Conservation (phyloP, 2,888 invertebrate genomes). For the Campopleginae sp. region DNA sequence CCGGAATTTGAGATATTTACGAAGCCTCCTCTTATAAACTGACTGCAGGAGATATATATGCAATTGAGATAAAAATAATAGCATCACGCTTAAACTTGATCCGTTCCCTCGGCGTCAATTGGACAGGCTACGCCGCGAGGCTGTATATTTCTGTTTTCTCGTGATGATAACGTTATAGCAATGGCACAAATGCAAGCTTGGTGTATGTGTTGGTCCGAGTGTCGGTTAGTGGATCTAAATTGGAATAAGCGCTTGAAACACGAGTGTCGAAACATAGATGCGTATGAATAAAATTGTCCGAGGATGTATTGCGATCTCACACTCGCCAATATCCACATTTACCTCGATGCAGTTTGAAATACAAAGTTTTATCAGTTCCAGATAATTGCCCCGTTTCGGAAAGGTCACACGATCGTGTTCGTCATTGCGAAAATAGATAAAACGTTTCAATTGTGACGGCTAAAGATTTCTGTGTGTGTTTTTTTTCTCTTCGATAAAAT, state of each 20-base stretch:
- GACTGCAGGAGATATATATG: background rate
- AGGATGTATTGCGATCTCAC: background rate
- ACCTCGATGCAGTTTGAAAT: background rate
- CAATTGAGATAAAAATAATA: conserved; percentile 30
- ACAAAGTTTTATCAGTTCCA: conserved; percentile 1
- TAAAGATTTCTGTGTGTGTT: background rate
- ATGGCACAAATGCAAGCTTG: background rate
- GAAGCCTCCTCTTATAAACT: background rate
- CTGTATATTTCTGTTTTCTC: conserved; percentile 21
- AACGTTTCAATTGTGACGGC: background rate
- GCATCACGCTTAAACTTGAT: conserved; percentile 1
- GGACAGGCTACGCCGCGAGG: background rate
- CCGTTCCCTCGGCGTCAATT: conserved; percentile 12
- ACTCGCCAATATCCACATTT: background rate
- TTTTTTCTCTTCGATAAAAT: background rate
- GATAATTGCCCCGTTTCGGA: conserved; percentile 2
- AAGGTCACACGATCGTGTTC: background rate
- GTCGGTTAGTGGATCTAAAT: conserved; percentile 7
- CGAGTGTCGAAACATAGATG: conserved; percentile 13
- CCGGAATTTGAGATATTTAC: conserved; percentile 4
- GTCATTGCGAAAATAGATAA: background rate
- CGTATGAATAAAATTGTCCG: background rate
- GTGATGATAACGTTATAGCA: conserved; percentile 22
- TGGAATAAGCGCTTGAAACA: background rate
- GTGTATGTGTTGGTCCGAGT: background rate